A percentile compares a stretch with the other conserved stretches of the same genome.
These are phyloP conservation scores for Pangasius krempfi DNA, from an alignment of 2,797 vertebrate genomes.

Conservation along the genomic window DNA sequence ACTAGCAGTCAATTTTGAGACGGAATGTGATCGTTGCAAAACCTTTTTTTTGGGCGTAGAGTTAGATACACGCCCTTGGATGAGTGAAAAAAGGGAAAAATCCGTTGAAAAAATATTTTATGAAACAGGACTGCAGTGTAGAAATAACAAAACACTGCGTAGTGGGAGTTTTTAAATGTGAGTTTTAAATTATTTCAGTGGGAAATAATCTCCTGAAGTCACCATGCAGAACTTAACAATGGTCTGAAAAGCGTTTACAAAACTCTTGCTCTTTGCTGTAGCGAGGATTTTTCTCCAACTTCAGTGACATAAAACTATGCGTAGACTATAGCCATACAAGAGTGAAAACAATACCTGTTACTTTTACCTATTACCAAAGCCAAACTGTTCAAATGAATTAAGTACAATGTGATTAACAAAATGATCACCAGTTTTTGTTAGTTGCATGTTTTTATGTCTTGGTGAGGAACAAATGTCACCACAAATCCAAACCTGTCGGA, in stretches of 20 bases:
- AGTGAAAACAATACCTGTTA: neutral
- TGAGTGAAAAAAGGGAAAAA: neutral
- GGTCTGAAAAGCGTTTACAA: neutral
- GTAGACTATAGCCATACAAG: neutral
- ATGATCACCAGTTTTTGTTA: neutral
- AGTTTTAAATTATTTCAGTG: no score
- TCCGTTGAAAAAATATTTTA: neutral
- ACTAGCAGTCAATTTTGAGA: neutral
- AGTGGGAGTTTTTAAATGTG: neutral
- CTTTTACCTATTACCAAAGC: neutral
- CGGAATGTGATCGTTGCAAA: neutral
- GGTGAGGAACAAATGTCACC: neutral
- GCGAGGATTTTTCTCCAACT: neutral
- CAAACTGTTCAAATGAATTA: neutral
- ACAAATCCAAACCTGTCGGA: neutral
- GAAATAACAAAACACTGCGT: neutral
- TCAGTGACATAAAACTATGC: neutral
- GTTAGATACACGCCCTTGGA: neutral
- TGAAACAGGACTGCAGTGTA: neutral
- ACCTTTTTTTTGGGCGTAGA: neutral
- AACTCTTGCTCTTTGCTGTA: neutral
- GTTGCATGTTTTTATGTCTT: neutral
- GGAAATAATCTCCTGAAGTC: neutral
- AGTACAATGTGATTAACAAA: neutral
- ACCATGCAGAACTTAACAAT: neutral